A percentile compares a stretch with the other conserved stretches of the same genome.
Evolutionary conservation across 2,797 vertebrate species (phyloP).

Genomic region (Knipowitschia caucasica): DNA sequence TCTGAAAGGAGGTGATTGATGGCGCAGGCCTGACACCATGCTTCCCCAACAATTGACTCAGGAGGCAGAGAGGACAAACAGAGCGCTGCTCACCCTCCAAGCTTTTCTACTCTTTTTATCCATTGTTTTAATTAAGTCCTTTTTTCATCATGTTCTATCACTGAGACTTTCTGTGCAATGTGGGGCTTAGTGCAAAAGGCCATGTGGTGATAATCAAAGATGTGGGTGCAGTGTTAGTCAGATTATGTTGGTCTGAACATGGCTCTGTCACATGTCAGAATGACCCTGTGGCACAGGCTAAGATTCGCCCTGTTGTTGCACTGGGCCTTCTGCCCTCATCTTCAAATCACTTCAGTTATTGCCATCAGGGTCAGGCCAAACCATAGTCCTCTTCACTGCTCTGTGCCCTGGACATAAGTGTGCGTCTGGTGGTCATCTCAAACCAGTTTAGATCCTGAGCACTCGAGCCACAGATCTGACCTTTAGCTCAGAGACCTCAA

Average conservation of each 20-base stretch:
- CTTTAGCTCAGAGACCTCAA: slow-evolving; percentile 66
- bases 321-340: slow-evolving; percentile 34
- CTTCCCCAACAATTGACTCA: slow-evolving; percentile 81
- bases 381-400: slow-evolving; percentile 29
- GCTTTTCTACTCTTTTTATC: slow-evolving; percentile 73
- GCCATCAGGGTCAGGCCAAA: slow-evolving; percentile 34
- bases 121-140: slow-evolving; percentile 78
- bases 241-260: slow-evolving; percentile 61
- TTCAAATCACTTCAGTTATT: slow-evolving; percentile 48
- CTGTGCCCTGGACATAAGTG: slow-evolving; percentile 27
- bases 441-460: slow-evolving; percentile 52
- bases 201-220: slow-evolving; percentile 32
- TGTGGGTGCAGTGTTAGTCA: slow-evolving; percentile 59
- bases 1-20: slow-evolving; percentile 84
- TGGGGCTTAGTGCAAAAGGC: slow-evolving; percentile 58
- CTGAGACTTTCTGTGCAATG: slow-evolving; percentile 71
- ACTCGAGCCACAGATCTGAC: slow-evolving; percentile 65
- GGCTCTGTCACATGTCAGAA: slow-evolving; percentile 49
- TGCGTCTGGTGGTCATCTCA: slow-evolving; percentile 60
- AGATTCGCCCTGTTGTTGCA: slow-evolving; percentile 49
- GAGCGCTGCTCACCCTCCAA: slow-evolving; percentile 70
- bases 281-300: slow-evolving; percentile 56
- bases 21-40: slow-evolving; percentile 79
- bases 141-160: slow-evolving; percentile 79
- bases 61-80: slow-evolving; percentile 74